Percentiles rank a stretch among this genome's conserved stretches.
phyloP scores from a whole-genome alignment of 2,888 invertebrate genomes.

The Eupithecia inturbata region DNA sequence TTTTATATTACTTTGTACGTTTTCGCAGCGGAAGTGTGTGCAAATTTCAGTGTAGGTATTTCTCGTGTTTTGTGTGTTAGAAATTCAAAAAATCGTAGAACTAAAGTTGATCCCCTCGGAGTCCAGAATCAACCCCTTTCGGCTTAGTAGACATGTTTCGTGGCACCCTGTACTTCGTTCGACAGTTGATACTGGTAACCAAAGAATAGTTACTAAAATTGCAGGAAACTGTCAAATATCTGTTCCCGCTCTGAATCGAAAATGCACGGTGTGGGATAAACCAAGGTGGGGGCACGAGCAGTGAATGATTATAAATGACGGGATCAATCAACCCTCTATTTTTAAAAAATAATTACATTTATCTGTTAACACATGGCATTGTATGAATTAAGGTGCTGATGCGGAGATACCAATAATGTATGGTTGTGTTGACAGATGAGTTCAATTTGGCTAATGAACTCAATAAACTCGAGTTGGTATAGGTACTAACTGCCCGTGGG shows the following conservation, averaged over 20 bases:
- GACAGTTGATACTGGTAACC: neutral
- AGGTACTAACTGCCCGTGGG: neutral
- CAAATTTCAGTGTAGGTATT: neutral
- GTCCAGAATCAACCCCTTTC: no score
- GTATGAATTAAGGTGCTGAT: constrained; percentile 31
- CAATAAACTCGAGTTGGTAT: constrained; percentile 8
- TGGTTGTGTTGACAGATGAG: constrained; percentile 21
- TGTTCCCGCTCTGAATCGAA: neutral
- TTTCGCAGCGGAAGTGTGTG: neutral
- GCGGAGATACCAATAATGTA: constrained; percentile 17
- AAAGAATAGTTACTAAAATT: neutral
- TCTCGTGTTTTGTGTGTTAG: neutral
- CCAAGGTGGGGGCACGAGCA: neutral
- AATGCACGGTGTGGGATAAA: neutral
- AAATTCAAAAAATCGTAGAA: no score
- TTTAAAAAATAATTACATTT: constrained; percentile 19
- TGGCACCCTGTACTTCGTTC: no score
- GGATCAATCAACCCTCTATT: constrained; percentile 3
- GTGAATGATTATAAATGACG: neutral
- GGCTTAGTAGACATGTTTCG: no score
- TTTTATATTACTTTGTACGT: neutral
- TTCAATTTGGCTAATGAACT: constrained; percentile 24
- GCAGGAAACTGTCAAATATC: neutral
- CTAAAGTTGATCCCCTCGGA: no score
- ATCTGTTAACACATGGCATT: constrained; percentile 23